Conservation (phyloP, 2,797 vertebrate species). For the Percopsis omiscomaycus region DNA sequence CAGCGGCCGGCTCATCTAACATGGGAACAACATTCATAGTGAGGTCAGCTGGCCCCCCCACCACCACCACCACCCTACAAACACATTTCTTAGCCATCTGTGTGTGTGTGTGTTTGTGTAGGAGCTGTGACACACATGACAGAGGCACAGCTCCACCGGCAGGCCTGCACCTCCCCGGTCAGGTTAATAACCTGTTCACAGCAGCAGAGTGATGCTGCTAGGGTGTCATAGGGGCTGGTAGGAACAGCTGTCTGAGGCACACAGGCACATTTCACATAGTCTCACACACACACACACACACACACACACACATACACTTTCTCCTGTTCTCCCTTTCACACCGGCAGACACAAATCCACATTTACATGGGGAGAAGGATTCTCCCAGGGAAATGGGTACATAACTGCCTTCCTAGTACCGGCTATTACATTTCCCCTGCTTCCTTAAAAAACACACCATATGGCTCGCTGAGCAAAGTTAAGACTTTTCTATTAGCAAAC, state of each 20-base stretch:
- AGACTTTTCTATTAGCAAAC: conserved; percentile 46
- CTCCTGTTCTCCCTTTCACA: conserved; percentile 6
- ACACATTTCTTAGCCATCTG: conserved; percentile 23
- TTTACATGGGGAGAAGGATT: conserved; percentile 1
- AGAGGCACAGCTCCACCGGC: conserved; percentile 23
- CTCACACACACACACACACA: not conserved
- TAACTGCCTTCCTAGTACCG: conserved; percentile 19
- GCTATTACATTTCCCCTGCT: conserved; percentile 32
- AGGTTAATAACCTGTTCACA: conserved; percentile 69
- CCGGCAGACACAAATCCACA: conserved; percentile 20
- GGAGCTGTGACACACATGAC: conserved; percentile 33
- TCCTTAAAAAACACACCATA: conserved; percentile 42
- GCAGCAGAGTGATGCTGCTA: conserved; percentile 29
- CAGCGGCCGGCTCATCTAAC: conserved; percentile 27
- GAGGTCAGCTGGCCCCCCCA: conserved; percentile 17
- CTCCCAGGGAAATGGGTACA: conserved; percentile 22
- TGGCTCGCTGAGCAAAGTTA: conserved; percentile 36
- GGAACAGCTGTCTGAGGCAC: conserved; percentile 22
- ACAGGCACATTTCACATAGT: conserved; percentile 2
- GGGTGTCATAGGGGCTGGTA: conserved; percentile 14
- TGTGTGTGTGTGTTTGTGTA: not conserved
- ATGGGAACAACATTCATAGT: conserved; percentile 29
- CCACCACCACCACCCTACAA: not conserved
- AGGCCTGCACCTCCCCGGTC: conserved; percentile 49
- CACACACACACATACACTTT: not conserved